Evolutionary conservation across 1,140 invertebrate genomes (phyloP).

Genomic region (Lepidurus couesii): DNA sequence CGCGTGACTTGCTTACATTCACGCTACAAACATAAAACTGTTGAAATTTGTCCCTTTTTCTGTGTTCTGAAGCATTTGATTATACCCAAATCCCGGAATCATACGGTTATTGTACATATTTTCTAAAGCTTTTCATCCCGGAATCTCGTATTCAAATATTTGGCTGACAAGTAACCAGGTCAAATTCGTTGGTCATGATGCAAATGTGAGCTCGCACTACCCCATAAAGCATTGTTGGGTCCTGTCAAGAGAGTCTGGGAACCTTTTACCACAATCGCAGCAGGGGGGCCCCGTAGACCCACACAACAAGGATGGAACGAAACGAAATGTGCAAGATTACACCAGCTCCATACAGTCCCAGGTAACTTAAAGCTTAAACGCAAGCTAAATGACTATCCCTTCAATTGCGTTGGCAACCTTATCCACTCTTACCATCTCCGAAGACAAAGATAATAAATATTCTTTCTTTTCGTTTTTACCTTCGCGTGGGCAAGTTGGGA

Average conservation of each 20-base stretch:
- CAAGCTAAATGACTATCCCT: not conserved
- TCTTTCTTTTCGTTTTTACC: not conserved
- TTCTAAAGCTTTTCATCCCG: no score
- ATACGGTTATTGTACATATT: no score
- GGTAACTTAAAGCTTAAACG: not conserved
- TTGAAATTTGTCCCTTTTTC: no score
- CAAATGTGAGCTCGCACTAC: not conserved
- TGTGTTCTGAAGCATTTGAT: no score
- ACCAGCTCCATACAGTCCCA: not conserved
- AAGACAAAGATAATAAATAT: no score
- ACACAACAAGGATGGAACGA: not conserved
- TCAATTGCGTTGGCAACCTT: not conserved
- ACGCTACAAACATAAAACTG: no score
- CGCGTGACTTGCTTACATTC: no score
- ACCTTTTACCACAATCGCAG: constrained; percentile 13
- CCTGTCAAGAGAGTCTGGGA: not conserved
- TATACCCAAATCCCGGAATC: no score
- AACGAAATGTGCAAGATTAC: not conserved
- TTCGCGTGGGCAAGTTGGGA: not conserved
- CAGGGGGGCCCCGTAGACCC: not conserved
- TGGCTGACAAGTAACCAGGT: not conserved
- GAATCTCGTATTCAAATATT: not conserved
- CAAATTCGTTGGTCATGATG: not conserved
- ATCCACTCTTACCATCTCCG: no score
- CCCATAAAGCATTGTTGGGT: not conserved